Percentiles rank a stretch among this genome's conserved stretches.
These are phyloP conservation scores for Caenorhabditis macrosperma DNA, from an alignment of 2,888 invertebrate species.

Conservation along the genomic window DNA sequence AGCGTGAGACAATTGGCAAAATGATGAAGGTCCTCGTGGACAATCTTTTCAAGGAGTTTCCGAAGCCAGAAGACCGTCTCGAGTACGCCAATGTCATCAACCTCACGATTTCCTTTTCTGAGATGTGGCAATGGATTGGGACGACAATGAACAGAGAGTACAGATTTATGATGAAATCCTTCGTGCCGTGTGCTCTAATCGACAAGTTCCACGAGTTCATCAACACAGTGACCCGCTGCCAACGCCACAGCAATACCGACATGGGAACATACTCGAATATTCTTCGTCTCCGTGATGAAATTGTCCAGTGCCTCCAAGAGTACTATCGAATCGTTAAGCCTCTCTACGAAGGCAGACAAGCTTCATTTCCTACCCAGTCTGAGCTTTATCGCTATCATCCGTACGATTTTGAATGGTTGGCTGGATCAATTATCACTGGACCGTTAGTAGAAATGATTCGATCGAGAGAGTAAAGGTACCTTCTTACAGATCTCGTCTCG, in stretches of 20 bases:
- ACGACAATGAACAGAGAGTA: background rate
- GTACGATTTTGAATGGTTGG: background rate
- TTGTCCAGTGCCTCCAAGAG: background rate
- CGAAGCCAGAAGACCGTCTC: background rate
- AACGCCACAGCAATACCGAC: background rate
- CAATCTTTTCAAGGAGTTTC: background rate
- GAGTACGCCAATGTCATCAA: background rate
- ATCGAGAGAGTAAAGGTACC: background rate
- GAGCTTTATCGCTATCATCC: background rate
- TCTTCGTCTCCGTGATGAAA: background rate
- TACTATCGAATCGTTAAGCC: background rate
- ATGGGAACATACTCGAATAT: background rate
- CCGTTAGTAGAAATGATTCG: background rate
- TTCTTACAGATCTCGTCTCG: background rate
- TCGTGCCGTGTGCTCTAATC: background rate
- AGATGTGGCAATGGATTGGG: background rate
- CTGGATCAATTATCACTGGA: background rate
- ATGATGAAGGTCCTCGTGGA: background rate
- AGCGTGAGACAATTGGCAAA: background rate
- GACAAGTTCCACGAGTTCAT: background rate
- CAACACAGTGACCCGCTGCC: background rate
- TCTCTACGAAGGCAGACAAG: background rate
- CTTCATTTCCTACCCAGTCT: background rate
- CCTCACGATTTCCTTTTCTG: background rate
- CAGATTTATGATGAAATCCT: background rate